Evolutionary conservation across 2,113 vertebrate genomes (phyloP).

Genomic region (Apodemus speciosus): DNA sequence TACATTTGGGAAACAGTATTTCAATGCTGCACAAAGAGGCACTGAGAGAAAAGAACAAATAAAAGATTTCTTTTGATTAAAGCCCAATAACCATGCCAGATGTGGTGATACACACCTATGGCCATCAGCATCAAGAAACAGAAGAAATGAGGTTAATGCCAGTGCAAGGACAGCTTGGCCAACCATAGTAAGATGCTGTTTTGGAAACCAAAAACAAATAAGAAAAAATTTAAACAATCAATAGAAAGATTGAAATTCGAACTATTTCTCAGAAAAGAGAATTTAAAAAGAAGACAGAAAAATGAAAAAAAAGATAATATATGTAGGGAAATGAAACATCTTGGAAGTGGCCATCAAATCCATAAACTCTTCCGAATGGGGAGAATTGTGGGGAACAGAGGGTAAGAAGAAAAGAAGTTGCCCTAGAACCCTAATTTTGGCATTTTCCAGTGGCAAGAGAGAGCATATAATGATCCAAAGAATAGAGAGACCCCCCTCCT

Average conservation of each 20-base stretch:
- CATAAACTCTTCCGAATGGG: background rate
- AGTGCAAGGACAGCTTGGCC: background rate
- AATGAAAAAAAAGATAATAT: background rate
- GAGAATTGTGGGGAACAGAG: background rate
- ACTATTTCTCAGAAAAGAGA: constrained; percentile 42
- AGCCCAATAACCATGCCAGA: background rate
- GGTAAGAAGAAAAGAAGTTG: constrained; percentile 14
- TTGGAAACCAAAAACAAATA: background rate
- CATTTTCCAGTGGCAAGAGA: background rate
- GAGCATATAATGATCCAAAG: background rate
- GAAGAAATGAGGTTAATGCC: background rate
- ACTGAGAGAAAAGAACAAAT: background rate
- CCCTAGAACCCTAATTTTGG: background rate
- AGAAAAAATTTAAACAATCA: background rate
- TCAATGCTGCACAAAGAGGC: background rate
- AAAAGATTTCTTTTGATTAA: background rate
- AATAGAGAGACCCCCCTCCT: background rate
- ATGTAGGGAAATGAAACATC: background rate
- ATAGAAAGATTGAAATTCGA: background rate
- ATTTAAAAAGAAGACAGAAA: background rate
- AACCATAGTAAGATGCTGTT: background rate
- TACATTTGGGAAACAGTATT: constrained; percentile 8
- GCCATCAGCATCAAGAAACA: background rate
- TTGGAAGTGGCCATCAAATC: background rate
- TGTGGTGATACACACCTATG: background rate